phyloP scores from a whole-genome alignment of 2,797 vertebrate species.

The Perodicticus potto region DNA sequence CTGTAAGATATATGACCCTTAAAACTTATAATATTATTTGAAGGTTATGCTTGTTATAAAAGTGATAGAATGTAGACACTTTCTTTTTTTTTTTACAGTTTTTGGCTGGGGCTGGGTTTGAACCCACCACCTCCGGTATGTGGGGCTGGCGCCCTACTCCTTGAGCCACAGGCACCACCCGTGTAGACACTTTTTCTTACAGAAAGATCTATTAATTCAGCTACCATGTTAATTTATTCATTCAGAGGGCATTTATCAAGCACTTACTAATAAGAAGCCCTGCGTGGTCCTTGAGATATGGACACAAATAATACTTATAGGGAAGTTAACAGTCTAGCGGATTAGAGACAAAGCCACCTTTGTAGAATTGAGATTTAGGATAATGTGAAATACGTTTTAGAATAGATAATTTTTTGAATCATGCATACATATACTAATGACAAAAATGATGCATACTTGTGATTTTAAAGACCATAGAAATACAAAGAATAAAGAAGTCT shows the following conservation, averaged over 20 bases:
- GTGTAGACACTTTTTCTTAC: too few species aligned
- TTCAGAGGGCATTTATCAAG: conserved; percentile 31
- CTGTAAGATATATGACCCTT: neutral
- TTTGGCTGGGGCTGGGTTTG: too few species aligned
- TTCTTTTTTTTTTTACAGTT: too few species aligned
- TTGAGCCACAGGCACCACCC: too few species aligned
- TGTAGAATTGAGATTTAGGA: conserved; percentile 32
- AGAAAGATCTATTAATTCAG: conserved; percentile 8
- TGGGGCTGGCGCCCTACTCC: too few species aligned
- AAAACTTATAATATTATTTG: conserved; percentile 1
- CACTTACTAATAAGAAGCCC: neutral
- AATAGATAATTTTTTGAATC: neutral
- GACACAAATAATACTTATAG: neutral
- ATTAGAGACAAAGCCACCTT: neutral
- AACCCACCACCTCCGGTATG: too few species aligned
- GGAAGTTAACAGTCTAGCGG: neutral
- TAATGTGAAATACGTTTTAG: conserved; percentile 19
- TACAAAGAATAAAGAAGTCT: neutral
- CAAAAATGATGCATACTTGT: neutral
- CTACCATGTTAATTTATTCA: neutral
- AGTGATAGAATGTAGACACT: neutral
- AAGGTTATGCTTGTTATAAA: conserved; percentile 33
- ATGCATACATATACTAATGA: neutral
- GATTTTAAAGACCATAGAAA: conserved; percentile 5
- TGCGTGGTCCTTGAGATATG: conserved; percentile 9